Evolutionary conservation across 2,888 invertebrate species (phyloP), one percentile per base, ranked within the genome.

Genomic region (Teleogryllus oceanicus): DNA sequence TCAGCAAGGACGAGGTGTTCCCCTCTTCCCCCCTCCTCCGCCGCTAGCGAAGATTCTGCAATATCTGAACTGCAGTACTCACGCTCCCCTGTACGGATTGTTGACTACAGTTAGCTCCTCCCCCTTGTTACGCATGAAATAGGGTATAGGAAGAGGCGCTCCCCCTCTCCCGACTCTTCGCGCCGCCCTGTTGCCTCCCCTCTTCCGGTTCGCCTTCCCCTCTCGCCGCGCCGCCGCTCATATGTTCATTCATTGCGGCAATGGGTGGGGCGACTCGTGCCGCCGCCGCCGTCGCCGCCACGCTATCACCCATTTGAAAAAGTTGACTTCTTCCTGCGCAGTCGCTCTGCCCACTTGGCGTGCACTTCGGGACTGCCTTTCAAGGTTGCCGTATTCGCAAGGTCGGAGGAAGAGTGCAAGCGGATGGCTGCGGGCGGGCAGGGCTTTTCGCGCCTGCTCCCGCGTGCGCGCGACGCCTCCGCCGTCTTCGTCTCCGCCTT

Each of bases 91-190:
- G 62, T 62, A 62, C 62, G 62, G 62, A 18, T 62, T 62, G 62
- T 62, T 62, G 62, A 62, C 62, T 62, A 62, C 62, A 13, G 62
- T 62, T 62, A 62, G 62, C 62, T 62, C 62, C 62, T 62, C 62
- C 62, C n/a, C 62, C 62, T 62, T 62, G 62, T 62, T 62, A 62
- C n/a, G 62, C 62, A 62, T 62, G 62, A 62, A 62, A 62, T 62
- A 62, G 62, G 62, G 62, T 62, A 62, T 62, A 62, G 62, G 62
- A 62, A 62, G 62, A 62, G 62, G n/a, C 62, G 62, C 62, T 62
- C 62, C 62, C 62, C 62, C n/a, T n/a, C 62, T 62, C 62, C n/a
- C n/a, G 62, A 37, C 62, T 13, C 62, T 62, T 62, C 62, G 62
- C 62, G n/a, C 62, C 62, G 62, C 62, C 62, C 62, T 62, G 62